Evolutionary conservation across 2,888 invertebrate species (phyloP), one percentile per base, ranked within the genome.

Genomic region (Leptura quadrifasciata): DNA sequence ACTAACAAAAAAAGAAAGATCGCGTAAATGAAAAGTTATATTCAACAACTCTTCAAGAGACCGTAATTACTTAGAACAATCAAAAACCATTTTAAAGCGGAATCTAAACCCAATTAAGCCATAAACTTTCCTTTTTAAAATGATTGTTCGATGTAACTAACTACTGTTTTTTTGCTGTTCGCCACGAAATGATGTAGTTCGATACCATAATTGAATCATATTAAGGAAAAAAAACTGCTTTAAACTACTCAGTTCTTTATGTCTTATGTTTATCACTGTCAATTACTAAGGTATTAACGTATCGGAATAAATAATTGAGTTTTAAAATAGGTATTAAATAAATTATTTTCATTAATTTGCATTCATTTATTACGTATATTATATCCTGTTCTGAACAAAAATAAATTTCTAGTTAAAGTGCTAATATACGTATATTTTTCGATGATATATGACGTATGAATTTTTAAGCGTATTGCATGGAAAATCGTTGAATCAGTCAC

Each of bases 381-480:
- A 6, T 47, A 47, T 47, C 47, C 47, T 47, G 47, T 47, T 47
- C 12, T 47, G 15, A 15, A 39, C 15, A 12, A 47, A 47, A 47
- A 47, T 47, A 47, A 47, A n/a, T 47, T 47, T 47, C 47, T 47
- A n/a, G 47, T 47, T 47, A 47, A 47, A 47, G 47, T n/a, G 47
- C n/a, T 47, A n/a, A 47, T 47, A 31, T 31, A 31, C 27, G n/a
- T n/a, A 47, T 1, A 39, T 10, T 39, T 39, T 39, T 31, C 27
- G 27, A 31, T n/a, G 47, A 47, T 47, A 12, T 47, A 5, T 47
- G 47, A 47, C n/a, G 47, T 47, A 4, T 0, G 6, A 47, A 47
- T 47, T 12, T 47, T n/a, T 15, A 47, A n/a, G n/a, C n/a, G 5
- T 2, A 47, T n/a, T n/a, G n/a, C 47, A 47, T 15, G 12, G 47